A percentile compares a stretch with the other conserved stretches of the same genome.
phyloP scores from a whole-genome alignment of 2,113 vertebrate genomes.

The Apus apus region DNA sequence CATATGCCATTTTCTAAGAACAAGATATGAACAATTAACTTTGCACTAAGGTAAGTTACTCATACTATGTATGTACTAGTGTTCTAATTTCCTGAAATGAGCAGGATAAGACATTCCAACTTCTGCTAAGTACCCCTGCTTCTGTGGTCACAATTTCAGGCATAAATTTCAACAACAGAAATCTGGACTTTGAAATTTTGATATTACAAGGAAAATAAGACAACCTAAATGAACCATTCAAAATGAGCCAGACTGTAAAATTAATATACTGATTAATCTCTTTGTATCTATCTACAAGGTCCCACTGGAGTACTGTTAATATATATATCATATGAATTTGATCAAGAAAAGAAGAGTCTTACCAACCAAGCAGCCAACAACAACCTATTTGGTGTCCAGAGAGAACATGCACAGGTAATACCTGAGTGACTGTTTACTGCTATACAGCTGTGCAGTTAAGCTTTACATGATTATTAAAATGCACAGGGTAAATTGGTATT shows the following conservation, averaged over 20 bases:
- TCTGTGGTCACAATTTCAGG: not conserved
- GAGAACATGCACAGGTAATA: accelerated
- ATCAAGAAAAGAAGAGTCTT: not conserved
- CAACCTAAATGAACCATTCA: not conserved
- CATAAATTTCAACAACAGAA: accelerated
- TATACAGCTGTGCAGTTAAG: not conserved
- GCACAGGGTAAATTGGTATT: not conserved
- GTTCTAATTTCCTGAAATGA: not conserved
- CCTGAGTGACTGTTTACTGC: not conserved
- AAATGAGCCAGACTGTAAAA: not conserved
- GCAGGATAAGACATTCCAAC: not conserved
- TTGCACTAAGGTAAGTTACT: not conserved
- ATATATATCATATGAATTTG: not conserved
- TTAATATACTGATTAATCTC: not conserved
- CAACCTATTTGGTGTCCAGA: not conserved
- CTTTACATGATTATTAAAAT: not conserved
- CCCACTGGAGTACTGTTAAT: not conserved
- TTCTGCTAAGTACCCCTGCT: not conserved
- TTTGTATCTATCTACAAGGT: not conserved
- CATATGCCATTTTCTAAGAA: not conserved
- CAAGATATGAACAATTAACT: not conserved
- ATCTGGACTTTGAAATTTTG: not conserved
- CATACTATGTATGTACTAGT: not conserved
- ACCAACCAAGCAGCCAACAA: not conserved
- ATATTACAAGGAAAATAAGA: not conserved